Evolutionary conservation across 2,888 invertebrate genomes (phyloP), one percentile per base, ranked within the genome.

Genomic region (Apotomis betuletana): DNA sequence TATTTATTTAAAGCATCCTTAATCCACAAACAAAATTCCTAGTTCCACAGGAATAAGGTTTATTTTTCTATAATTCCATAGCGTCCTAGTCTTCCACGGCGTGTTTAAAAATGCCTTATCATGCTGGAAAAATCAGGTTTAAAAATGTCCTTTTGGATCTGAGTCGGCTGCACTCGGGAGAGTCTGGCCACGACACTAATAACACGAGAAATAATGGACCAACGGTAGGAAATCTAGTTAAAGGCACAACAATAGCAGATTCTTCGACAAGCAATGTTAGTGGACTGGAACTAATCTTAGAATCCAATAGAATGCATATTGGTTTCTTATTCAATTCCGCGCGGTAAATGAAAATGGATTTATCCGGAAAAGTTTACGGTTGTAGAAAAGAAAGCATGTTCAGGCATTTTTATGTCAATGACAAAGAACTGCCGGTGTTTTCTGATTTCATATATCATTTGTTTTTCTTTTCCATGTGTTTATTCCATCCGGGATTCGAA

Each of bases 221-320:
- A 55, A 44, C 44, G 54, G 55, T 55, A 65, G 27, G 46, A 65
- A 65, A 57, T 65, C 55, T 36, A 65, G 65, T 65, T 65, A 64
- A 54, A 44, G 51, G 27, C 46, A 36, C 44, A 27, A 46, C 65
- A 46, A 65, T 46, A 57, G 57, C 65, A 57, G 54, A 27, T n/a
- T 8, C 5, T 9, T 3, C 15, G 46, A n/a, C 55, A 36, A 36
- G n/a, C 27, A 65, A 36, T 10, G 44, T n/a, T 46, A 65, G 54
- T 27, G 52, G 46, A 59, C 59, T 38, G 38, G 27, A 38, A 58
- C 38, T 6, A 58, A 58, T 38, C 12, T 5, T 12, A n/a, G 12
- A 38, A 1, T 46, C 15, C 8, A 10, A 6, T 54, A 15, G 41
- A 54, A 55, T 55, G 49, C 49, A 10, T 49, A 64, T 64, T 44